Percentiles rank a stretch among this genome's conserved stretches.
Conservation (phyloP, 2,888 invertebrate species). For the Tanytarsus gracilentus region DNA sequence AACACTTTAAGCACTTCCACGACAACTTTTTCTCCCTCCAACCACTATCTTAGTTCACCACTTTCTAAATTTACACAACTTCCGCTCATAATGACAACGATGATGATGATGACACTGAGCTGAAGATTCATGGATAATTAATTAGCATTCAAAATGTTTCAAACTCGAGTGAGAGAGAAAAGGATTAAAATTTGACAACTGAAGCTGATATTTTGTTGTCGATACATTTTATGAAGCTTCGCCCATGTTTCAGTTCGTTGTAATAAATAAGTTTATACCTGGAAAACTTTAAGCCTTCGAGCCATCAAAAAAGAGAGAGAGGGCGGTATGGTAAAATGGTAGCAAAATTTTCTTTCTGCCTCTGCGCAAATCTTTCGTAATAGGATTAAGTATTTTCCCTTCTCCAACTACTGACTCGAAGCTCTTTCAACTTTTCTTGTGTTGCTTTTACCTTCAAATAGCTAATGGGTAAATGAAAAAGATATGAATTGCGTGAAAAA, state of each 20-base stretch:
- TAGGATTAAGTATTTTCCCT: constrained; percentile 1
- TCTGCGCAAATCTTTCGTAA: background rate
- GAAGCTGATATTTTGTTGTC: too few relatives aligned
- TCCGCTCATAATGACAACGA: background rate
- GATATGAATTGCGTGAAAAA: too few relatives aligned
- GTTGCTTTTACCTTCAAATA: too few relatives aligned
- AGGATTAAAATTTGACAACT: background rate
- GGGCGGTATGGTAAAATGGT: background rate
- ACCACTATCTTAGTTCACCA: background rate
- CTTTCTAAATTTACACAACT: background rate
- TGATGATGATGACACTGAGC: too few relatives aligned
- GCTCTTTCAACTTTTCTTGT: too few relatives aligned
- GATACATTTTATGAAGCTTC: background rate
- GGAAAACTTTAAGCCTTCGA: background rate
- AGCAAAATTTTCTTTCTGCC: background rate
- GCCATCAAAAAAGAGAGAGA: background rate
- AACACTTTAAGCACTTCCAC: too few relatives aligned
- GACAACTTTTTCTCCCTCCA: too few relatives aligned
- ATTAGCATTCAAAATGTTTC: constrained; percentile 10
- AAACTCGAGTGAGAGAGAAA: background rate
- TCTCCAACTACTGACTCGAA: too few relatives aligned
- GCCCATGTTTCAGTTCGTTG: background rate
- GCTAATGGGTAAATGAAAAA: too few relatives aligned
- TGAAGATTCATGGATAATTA: constrained; percentile 14
- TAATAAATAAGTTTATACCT: background rate